Evolutionary conservation across 2,888 invertebrate species (phyloP).

Genomic region (Hydropsyche betteni): DNA sequence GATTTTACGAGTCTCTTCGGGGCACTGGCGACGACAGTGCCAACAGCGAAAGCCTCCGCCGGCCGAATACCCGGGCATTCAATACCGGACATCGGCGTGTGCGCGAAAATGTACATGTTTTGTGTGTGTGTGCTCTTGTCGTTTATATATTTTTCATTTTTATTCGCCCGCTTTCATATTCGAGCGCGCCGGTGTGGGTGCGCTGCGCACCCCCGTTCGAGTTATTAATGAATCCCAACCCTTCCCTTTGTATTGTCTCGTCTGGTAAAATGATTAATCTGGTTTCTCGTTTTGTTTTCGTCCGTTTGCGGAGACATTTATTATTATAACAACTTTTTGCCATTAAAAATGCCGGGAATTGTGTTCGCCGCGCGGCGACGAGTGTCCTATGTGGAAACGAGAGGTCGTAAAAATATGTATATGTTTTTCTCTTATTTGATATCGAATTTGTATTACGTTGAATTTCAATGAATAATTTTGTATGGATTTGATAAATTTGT

Average conservation of each 20-base stretch:
- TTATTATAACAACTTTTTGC: slow-evolving; percentile 48
- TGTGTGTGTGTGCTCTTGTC: slow-evolving; percentile 46
- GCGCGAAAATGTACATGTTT: slow-evolving; percentile 55
- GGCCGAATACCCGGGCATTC: slow-evolving; percentile 1
- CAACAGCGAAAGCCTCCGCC: slow-evolving; percentile 11
- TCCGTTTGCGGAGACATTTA: slow-evolving; percentile 50
- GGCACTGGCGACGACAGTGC: slow-evolving; percentile 14
- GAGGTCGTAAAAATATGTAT: background rate
- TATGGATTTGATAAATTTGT: no score
- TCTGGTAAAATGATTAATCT: slow-evolving; percentile 51
- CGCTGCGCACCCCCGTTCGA: slow-evolving; percentile 17
- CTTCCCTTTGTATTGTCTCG: slow-evolving; percentile 50
- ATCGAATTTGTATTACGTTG: no score
- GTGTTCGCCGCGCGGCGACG: slow-evolving; percentile 59
- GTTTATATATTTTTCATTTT: slow-evolving; percentile 8
- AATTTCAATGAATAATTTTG: no score
- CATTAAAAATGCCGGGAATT: slow-evolving; percentile 27
- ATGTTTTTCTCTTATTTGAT: background rate
- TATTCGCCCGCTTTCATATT: slow-evolving; percentile 35
- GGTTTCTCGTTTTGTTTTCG: slow-evolving; percentile 50
- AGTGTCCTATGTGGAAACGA: slow-evolving; percentile 59
- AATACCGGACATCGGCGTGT: slow-evolving; percentile 54
- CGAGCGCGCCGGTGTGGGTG: slow-evolving; percentile 2
- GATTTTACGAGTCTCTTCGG: slow-evolving; percentile 28
- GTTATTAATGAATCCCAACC: slow-evolving; percentile 51